phyloP scores from a whole-genome alignment of 2,888 invertebrate genomes.

The Phortica okadai region DNA sequence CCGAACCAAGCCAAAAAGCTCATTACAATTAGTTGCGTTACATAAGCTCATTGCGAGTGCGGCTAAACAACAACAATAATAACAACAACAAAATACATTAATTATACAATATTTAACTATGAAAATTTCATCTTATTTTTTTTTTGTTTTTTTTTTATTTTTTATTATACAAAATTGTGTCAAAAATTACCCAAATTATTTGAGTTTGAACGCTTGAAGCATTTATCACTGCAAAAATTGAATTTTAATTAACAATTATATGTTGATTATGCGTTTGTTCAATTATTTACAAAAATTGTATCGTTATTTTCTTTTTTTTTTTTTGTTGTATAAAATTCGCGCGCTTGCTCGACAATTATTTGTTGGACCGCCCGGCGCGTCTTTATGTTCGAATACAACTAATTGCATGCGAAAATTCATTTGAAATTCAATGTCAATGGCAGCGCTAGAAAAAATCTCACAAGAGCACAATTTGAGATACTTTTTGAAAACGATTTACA shows the following conservation, averaged over 20 bases:
- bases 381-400: conserved; percentile 41
- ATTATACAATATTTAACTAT: background rate
- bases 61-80: background rate
- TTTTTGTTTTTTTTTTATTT: background rate
- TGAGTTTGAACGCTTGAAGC: background rate
- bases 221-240: background rate
- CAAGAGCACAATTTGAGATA: background rate
- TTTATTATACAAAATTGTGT: background rate
- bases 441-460: conserved; percentile 33
- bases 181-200: background rate
- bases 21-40: conserved; percentile 23
- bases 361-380: conserved; percentile 24
- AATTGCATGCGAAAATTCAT: conserved; percentile 31
- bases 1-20: background rate
- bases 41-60: conserved; percentile 20
- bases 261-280: background rate
- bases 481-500: background rate
- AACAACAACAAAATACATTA: background rate
- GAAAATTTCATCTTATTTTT: conserved; percentile 1
- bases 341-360: background rate
- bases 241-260: background rate
- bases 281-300: background rate
- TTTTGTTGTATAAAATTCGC: conserved; percentile 3
- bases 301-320: background rate
- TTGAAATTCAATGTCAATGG: conserved; percentile 55